These are phyloP conservation scores for Boloria euphrosyne DNA, from an alignment of 2,888 invertebrate species.

Conservation along the genomic window DNA sequence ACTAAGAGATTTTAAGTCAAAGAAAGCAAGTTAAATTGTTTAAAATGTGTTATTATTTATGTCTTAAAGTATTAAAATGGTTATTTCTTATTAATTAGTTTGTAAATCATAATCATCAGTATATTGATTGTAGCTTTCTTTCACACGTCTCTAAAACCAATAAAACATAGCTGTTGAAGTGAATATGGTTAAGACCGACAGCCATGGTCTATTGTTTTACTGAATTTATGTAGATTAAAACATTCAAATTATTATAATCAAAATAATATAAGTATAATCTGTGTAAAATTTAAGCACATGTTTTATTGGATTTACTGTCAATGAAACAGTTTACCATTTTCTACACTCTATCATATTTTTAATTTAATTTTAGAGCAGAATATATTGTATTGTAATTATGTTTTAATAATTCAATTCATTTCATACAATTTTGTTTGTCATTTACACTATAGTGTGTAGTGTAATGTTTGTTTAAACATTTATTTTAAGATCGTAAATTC, in stretches of 20 bases:
- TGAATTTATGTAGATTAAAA: conserved; percentile 14
- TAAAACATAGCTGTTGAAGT: conserved; percentile 50
- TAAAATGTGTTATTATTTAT: conserved; percentile 83
- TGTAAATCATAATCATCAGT: conserved; percentile 77
- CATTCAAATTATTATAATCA: conserved; percentile 24
- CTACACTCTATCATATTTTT: conserved; percentile 76
- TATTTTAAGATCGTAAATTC: conserved; percentile 51
- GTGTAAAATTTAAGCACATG: conserved; percentile 42
- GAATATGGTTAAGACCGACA: not conserved
- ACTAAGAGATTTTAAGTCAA: conserved; percentile 82
- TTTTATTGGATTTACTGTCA: conserved; percentile 75
- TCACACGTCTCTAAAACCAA: conserved; percentile 64
- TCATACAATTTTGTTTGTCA: conserved; percentile 39
- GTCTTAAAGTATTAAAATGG: conserved; percentile 83
- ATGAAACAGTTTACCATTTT: conserved; percentile 61
- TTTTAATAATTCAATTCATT: conserved; percentile 25
- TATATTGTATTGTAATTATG: conserved; percentile 24
- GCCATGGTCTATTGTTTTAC: conserved; percentile 1
- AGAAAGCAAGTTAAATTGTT: conserved; percentile 82
- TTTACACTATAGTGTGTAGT: conserved; percentile 48
- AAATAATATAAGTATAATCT: conserved; percentile 30
- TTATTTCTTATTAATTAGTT: conserved; percentile 83
- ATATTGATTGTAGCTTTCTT: conserved; percentile 65
- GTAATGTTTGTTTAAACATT: conserved; percentile 45
- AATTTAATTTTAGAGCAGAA: conserved; percentile 35